A percentile compares a stretch with the other conserved stretches of the same genome.
Conservation (phyloP, 2,888 invertebrate species). For the Caenorhabditis drosophilae region DNA sequence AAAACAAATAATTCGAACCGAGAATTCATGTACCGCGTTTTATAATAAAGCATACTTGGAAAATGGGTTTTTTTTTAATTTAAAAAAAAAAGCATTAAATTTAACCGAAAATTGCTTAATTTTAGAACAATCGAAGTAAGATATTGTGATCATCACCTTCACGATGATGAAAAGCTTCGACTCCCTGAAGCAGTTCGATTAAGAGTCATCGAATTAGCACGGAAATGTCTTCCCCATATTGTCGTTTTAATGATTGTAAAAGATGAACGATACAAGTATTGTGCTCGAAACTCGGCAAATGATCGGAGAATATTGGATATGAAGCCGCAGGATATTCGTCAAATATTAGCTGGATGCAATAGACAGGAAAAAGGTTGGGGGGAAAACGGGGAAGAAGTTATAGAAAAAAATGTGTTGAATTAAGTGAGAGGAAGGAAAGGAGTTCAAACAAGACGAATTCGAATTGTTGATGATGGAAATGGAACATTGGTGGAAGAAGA, state of each 20-base stretch:
- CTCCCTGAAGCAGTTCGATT: slow-evolving; percentile 36
- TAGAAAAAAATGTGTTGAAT: slow-evolving; percentile 2
- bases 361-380: slow-evolving; percentile 21
- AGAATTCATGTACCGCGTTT: slow-evolving; percentile 54
- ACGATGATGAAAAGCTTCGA: slow-evolving; percentile 46
- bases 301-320: slow-evolving; percentile 37
- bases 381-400: background rate
- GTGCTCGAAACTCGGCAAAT: slow-evolving; percentile 35
- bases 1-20: slow-evolving; percentile 40
- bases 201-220: slow-evolving; percentile 46
- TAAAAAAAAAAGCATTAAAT: background rate
- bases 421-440: slow-evolving; percentile 5
- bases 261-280: slow-evolving; percentile 38
- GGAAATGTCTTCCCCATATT: slow-evolving; percentile 44
- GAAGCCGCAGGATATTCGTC: slow-evolving; percentile 37
- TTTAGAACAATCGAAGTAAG: slow-evolving; percentile 53
- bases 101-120: background rate
- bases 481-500: slow-evolving; percentile 1
- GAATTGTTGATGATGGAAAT: slow-evolving; percentile 9
- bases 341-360: slow-evolving; percentile 32
- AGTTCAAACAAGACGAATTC: background rate
- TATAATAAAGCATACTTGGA: slow-evolving; percentile 46
- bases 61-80: too few relatives aligned
- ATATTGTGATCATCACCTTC: slow-evolving; percentile 57
- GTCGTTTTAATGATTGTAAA: slow-evolving; percentile 53